Evolutionary conservation across 2,888 invertebrate species (phyloP).

Genomic region (Protodeltote pygarga): DNA sequence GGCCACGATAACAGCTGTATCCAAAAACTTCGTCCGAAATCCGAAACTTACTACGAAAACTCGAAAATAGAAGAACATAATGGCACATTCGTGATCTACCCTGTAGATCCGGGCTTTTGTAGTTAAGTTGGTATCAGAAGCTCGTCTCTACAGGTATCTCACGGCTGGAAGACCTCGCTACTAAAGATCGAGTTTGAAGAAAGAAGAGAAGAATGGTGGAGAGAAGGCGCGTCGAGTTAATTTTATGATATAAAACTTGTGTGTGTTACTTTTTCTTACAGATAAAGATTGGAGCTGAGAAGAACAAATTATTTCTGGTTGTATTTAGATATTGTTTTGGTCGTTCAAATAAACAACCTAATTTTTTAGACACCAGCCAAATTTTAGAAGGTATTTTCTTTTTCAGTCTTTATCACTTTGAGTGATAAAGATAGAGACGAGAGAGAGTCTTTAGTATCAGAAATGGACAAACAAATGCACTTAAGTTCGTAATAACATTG

Average conservation of each 20-base stretch:
- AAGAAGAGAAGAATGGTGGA: constrained; percentile 25
- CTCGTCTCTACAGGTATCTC: constrained; percentile 99
- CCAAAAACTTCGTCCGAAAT: constrained; percentile 21
- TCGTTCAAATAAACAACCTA: too few relatives aligned
- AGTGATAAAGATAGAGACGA: too few relatives aligned
- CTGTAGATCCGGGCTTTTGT: constrained; percentile 99
- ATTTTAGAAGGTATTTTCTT: too few relatives aligned
- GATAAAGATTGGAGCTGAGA: not conserved
- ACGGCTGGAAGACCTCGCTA: constrained; percentile 96
- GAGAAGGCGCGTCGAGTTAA: constrained; percentile 1
- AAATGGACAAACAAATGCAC: too few relatives aligned
- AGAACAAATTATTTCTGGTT: constrained; percentile 1
- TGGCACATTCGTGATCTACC: constrained; percentile 99
- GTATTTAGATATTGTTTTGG: too few relatives aligned
- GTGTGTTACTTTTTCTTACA: not conserved
- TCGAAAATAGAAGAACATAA: constrained; percentile 60
- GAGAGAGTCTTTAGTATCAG: too few relatives aligned
- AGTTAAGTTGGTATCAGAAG: constrained; percentile 97
- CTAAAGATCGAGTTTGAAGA: constrained; percentile 63
- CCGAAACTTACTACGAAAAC: constrained; percentile 33
- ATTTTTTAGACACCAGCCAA: too few relatives aligned
- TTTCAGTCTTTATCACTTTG: too few relatives aligned
- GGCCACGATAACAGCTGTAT: constrained; percentile 26
- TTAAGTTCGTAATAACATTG: too few relatives aligned
- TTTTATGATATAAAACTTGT: not conserved